A percentile compares a stretch with the other conserved stretches of the same genome.
Evolutionary conservation across 2,888 invertebrate species (phyloP).

Genomic region (Eurytoma californica): DNA sequence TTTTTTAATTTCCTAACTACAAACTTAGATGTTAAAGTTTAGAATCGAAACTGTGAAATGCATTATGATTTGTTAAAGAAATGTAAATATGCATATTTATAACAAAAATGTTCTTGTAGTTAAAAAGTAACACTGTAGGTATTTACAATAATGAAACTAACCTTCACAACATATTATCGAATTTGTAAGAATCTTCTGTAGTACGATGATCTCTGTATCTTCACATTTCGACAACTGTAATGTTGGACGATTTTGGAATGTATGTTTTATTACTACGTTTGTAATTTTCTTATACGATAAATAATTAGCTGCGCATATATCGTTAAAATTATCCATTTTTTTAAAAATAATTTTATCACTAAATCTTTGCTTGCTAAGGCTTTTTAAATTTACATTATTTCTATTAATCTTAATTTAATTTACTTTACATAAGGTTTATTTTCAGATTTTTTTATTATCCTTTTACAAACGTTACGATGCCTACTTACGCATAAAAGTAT

Average conservation of each 20-base stretch:
- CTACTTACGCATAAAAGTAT: constrained; percentile 36
- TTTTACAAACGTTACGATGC: constrained; percentile 4
- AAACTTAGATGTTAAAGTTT: too few species aligned
- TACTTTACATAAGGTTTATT: not conserved
- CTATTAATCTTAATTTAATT: not conserved
- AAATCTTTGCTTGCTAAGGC: too few species aligned
- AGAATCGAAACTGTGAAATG: constrained; percentile 72
- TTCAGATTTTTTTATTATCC: too few species aligned
- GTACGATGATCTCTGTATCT: constrained; percentile 26
- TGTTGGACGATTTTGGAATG: not conserved
- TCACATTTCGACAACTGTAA: constrained; percentile 24
- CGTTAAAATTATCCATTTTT: too few species aligned
- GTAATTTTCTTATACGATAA: constrained; percentile 2
- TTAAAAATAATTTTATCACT: too few species aligned
- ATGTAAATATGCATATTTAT: constrained; percentile 30
- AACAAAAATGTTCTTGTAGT: constrained; percentile 3
- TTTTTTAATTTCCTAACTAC: too few species aligned
- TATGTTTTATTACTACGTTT: not conserved
- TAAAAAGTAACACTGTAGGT: not conserved
- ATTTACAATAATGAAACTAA: not conserved
- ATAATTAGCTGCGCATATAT: too few species aligned
- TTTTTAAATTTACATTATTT: not conserved
- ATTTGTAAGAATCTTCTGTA: constrained; percentile 20
- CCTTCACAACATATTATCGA: not conserved
- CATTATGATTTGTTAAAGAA: constrained; percentile 51